Conservation (phyloP, 2,888 invertebrate genomes). For the Arrhopalites spinosus region DNA sequence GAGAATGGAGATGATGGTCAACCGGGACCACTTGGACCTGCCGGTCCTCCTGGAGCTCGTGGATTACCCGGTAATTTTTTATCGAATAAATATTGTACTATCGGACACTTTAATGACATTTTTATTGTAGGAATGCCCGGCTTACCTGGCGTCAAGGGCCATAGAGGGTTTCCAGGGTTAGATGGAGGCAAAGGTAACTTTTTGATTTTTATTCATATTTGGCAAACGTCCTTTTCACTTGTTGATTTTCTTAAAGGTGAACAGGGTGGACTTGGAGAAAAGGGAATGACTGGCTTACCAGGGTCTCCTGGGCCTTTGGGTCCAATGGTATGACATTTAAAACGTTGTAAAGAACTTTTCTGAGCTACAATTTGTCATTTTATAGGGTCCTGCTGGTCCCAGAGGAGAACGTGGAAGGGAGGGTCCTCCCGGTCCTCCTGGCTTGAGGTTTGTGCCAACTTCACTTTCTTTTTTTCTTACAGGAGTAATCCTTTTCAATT, state of each 20-base stretch:
- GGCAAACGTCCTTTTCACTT: constrained; percentile 80
- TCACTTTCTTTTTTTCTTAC: no score
- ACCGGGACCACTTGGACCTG: constrained; percentile 72
- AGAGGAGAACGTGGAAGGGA: constrained; percentile 84
- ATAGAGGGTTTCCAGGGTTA: constrained; percentile 80
- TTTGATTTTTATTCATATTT: no score
- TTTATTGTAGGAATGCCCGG: constrained; percentile 75
- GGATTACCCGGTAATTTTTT: constrained; percentile 73
- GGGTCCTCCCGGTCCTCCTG: constrained; percentile 75
- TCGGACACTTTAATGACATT: no score
- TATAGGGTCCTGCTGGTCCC: constrained; percentile 76
- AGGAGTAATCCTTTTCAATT: no score
- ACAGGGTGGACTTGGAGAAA: constrained; percentile 75
- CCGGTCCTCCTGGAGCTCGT: constrained; percentile 74
- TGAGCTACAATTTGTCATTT: constrained; percentile 9
- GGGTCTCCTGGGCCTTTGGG: constrained; percentile 69
- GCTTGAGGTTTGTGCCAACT: no score
- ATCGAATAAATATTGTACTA: no score
- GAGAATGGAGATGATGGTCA: constrained; percentile 80
- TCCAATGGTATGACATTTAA: constrained; percentile 64
- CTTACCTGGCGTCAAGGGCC: constrained; percentile 80
- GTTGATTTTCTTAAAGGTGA: constrained; percentile 82
- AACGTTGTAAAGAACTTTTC: not conserved
- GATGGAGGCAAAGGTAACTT: constrained; percentile 82
- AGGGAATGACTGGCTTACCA: constrained; percentile 70